Evolutionary conservation across 2,113 vertebrate genomes (phyloP).

Genomic region (Gymnobelideus leadbeateri): DNA sequence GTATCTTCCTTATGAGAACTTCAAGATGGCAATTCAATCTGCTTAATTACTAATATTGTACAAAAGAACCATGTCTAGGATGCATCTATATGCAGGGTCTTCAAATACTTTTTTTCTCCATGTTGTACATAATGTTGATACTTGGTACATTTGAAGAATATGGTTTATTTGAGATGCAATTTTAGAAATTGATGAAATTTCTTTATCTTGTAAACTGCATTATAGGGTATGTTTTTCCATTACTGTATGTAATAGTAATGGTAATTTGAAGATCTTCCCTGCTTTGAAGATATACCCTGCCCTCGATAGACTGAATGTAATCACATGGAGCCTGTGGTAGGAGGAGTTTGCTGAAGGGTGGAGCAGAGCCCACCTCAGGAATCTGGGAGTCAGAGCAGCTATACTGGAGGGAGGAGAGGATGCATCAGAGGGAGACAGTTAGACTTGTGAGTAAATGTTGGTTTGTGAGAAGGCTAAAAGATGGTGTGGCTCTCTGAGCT

Average conservation of each 20-base stretch:
- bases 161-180: neutral
- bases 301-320: no score
- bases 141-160: neutral
- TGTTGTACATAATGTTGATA: constrained; percentile 11
- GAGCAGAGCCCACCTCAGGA: no score
- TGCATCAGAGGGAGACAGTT: no score
- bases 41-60: neutral
- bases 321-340: no score
- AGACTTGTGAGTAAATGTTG: no score
- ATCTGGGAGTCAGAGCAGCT: no score
- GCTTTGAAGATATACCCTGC: no score
- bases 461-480: no score
- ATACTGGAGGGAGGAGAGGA: no score
- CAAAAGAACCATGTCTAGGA: neutral
- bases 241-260: neutral
- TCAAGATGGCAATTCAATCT: neutral
- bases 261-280: no score
- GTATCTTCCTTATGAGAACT: constrained; percentile 13
- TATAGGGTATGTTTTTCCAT: neutral
- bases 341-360: no score
- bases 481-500: no score
- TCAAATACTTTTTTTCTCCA: neutral
- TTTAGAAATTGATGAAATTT: neutral
- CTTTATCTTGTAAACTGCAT: neutral
- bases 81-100: neutral